Evolutionary conservation across 2,113 vertebrate genomes (phyloP), one percentile per base, ranked within the genome.

Genomic region (Emydura subglobosa): DNA sequence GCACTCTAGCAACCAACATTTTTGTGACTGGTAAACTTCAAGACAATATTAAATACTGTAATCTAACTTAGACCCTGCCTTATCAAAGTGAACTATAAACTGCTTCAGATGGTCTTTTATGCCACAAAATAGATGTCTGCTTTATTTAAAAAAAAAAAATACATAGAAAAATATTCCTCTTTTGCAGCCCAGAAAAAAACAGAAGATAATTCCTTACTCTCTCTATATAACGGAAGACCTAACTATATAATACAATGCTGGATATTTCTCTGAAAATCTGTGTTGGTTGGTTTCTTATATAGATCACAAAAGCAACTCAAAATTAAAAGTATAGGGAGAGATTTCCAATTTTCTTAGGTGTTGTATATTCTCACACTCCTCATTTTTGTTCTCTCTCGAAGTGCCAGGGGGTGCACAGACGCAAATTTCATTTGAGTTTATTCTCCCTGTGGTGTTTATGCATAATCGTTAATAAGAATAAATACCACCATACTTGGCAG

Each of bases 1-100:
- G 81, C 2, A 1, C 90, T 94, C 83, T 88, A 83, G 92, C 90
- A 95, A 88, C 65, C 91, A 95, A 29, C 27, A 87, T 91, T 88
- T 79, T 89, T 65, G 90, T 47, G 59, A 79, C 87, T 82, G 51
- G 65, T 88, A 91, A 92, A 82, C 88, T 16, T 13, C 54, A 76
- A 72, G 34, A 84, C 27, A 39, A 84, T 55, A 92, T 91, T 90
- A 89, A 95, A 65, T 85, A 72, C 3, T 24, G 6, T 47, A 89
- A 88, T 39, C 53, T 42, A 51, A 65, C 79, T 57, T 34, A 79
- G 50, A 59, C 80, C 74, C 80, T 83, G 7, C n/a, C 65, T n/a
- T 39, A 83, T 59, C 14, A 50, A 86, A 92, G 51, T 82, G 16
- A 85, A 84, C 65, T 59, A 9, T 6, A 10, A 85, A 61, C 31